A percentile compares a stretch with the other conserved stretches of the same genome.
Conservation (phyloP, 2,113 vertebrate genomes). For the Agapornis roseicollis region DNA sequence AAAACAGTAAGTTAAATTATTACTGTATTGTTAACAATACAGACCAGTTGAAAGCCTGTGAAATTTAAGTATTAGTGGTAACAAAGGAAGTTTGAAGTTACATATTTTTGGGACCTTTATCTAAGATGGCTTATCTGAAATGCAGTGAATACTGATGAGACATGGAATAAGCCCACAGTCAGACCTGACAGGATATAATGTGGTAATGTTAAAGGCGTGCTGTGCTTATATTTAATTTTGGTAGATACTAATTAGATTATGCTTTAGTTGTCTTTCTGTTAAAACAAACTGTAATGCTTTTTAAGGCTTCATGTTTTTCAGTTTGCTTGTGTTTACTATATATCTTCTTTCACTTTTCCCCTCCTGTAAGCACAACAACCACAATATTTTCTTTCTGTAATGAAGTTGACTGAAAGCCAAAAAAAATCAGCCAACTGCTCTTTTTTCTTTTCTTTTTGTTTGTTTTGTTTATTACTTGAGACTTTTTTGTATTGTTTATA, state of each 20-base stretch:
- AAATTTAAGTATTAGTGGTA: background rate
- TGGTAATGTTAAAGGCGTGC: background rate
- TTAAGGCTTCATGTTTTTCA: background rate
- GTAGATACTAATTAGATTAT: background rate
- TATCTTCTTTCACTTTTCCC: background rate
- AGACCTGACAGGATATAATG: background rate
- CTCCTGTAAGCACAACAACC: background rate
- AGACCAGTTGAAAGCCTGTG: background rate
- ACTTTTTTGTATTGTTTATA: background rate
- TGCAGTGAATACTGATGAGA: background rate
- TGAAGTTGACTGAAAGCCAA: background rate
- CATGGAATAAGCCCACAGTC: background rate
- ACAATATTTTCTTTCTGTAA: background rate
- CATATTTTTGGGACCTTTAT: fast-evolving
- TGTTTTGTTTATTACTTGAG: background rate
- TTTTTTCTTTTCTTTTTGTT: no score
- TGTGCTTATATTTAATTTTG: background rate
- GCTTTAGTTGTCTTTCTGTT: background rate
- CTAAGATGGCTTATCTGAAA: background rate
- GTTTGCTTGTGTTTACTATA: background rate
- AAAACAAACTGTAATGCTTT: background rate
- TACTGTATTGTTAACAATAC: background rate
- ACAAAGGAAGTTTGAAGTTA: background rate
- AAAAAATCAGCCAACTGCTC: background rate
- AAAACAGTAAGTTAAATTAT: background rate